Evolutionary conservation across 1,140 invertebrate genomes (phyloP).

Genomic region (Episyrphus balteatus): DNA sequence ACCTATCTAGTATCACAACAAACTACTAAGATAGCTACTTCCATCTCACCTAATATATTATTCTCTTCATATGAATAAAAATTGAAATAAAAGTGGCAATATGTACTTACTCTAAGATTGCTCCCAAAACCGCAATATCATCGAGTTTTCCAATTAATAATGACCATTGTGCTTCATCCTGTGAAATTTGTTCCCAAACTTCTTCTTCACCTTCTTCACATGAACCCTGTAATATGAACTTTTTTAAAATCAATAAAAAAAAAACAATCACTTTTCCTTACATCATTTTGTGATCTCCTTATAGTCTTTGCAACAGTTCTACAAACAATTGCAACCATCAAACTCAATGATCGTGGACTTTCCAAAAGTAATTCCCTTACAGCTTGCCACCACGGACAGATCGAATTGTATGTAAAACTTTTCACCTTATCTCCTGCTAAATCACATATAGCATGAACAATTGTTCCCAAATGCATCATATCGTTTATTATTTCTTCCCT

Average conservation of each 20-base stretch:
- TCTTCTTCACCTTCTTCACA: constrained; percentile 43
- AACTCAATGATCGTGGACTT: constrained; percentile 56
- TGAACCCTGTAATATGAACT: constrained; percentile 14
- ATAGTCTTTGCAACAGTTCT: constrained; percentile 53
- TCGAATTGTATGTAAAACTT: constrained; percentile 50
- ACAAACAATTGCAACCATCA: constrained; percentile 65
- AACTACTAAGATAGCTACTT: too few relatives aligned
- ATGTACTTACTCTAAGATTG: constrained; percentile 45
- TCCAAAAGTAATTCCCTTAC: constrained; percentile 57
- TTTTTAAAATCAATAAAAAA: neutral
- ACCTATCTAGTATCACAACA: too few relatives aligned
- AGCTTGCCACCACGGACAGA: constrained; percentile 63
- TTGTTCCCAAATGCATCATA: constrained; percentile 28
- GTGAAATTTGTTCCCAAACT: constrained; percentile 73
- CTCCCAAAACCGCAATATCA: constrained; percentile 69
- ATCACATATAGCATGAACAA: constrained; percentile 24
- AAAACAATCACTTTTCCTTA: constrained; percentile 1
- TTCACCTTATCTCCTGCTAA: constrained; percentile 23
- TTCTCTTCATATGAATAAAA: too few relatives aligned
- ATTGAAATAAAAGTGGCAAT: neutral
- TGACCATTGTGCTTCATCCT: constrained; percentile 76
- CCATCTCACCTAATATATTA: too few relatives aligned
- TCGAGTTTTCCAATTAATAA: constrained; percentile 78
- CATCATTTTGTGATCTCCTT: constrained; percentile 24
- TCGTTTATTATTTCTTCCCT: constrained; percentile 34